These are phyloP conservation scores for Torymus aiolomorphi DNA, from an alignment of 2,888 invertebrate genomes.

Conservation along the genomic window DNA sequence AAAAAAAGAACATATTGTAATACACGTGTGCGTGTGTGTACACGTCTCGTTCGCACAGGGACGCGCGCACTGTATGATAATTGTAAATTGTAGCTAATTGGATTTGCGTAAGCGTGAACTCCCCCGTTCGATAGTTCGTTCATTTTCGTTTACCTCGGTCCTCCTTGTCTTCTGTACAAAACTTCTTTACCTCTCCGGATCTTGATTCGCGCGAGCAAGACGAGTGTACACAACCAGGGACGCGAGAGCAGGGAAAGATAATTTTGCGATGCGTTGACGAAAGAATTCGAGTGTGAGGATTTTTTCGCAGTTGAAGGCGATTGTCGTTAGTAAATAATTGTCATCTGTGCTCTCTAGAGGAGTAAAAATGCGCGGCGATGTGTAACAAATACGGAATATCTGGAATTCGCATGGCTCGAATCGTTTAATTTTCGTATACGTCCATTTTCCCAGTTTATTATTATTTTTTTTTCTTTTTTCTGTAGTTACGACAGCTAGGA, in stretches of 20 bases:
- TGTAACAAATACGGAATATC: constrained; percentile 6
- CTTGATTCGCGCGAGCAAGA: neutral
- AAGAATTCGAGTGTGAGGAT: too few species aligned
- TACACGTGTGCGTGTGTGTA: constrained; percentile 3
- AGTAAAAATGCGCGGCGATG: neutral
- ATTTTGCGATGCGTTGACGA: too few species aligned
- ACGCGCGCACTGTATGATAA: constrained; percentile 30
- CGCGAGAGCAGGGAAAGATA: neutral
- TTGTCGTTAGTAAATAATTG: neutral
- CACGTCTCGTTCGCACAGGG: constrained; percentile 5
- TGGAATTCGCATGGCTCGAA: constrained; percentile 41
- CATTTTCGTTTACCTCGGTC: constrained; percentile 9
- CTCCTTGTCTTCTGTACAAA: neutral
- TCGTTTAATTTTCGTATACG: neutral
- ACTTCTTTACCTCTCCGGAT: neutral
- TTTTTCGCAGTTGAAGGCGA: too few species aligned
- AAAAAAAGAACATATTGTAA: neutral
- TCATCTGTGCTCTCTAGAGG: neutral
- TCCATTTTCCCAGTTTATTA: neutral
- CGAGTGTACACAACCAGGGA: neutral
- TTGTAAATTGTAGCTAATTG: constrained; percentile 48
- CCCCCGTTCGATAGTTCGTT: constrained; percentile 53
- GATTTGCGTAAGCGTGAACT: constrained; percentile 53
- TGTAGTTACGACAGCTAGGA: constrained; percentile 10
- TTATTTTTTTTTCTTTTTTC: constrained; percentile 26